A percentile compares a stretch with the other conserved stretches of the same genome.
Evolutionary conservation across 1,140 invertebrate genomes (phyloP).

Genomic region (Pemphigus obesinymphae): DNA sequence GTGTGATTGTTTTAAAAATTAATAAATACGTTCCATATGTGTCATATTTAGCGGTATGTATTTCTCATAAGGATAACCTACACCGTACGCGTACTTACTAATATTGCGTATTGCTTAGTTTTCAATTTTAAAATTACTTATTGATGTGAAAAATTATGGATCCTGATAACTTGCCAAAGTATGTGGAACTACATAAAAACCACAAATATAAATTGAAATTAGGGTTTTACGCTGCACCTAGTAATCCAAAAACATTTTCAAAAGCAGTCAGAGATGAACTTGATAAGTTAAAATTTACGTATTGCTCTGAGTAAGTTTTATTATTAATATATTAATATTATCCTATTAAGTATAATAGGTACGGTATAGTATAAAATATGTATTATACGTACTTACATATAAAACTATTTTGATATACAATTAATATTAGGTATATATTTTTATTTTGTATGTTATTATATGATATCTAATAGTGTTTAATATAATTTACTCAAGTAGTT

Average conservation of each 20-base stretch:
- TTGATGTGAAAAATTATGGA: background rate
- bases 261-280: slow-evolving; percentile 9
- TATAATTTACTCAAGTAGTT: no score
- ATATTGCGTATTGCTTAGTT: background rate
- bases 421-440: no score
- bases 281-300: background rate
- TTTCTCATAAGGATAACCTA: background rate
- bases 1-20: no score
- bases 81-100: background rate
- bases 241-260: slow-evolving; percentile 32
- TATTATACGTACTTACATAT: no score
- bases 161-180: slow-evolving; percentile 12
- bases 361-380: no score
- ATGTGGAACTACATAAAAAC: slow-evolving; percentile 16
- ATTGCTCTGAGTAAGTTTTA: slow-evolving; percentile 18
- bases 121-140: background rate
- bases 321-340: no score
- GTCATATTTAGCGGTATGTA: background rate
- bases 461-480: no score
- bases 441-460: no score
- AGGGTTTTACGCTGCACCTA: background rate
- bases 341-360: no score
- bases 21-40: no score
- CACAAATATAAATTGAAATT: slow-evolving; percentile 14
- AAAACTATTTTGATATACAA: no score